Evolutionary conservation across 2,888 invertebrate species (phyloP).

Genomic region (Hylaea fasciaria): DNA sequence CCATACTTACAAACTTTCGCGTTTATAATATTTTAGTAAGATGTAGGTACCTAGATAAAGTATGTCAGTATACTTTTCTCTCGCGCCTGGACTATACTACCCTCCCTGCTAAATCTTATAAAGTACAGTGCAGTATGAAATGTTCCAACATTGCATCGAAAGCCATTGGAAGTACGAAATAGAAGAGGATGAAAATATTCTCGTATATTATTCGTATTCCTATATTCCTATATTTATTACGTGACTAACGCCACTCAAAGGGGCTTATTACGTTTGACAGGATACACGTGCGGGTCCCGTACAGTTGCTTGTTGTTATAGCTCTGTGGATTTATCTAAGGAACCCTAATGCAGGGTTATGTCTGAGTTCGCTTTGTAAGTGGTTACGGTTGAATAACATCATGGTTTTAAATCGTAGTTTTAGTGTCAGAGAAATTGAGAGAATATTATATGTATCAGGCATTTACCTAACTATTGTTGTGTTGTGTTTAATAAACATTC

Average conservation of each 20-base stretch:
- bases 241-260: slow-evolving; percentile 66
- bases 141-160: slow-evolving; percentile 14
- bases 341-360: slow-evolving; percentile 9
- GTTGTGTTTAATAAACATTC: too few species aligned
- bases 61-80: too few species aligned
- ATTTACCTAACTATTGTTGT: too few species aligned
- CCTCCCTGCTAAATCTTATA: too few species aligned
- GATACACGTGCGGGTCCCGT: slow-evolving; percentile 45
- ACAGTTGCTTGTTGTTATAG: slow-evolving; percentile 44
- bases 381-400: background rate
- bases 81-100: too few species aligned
- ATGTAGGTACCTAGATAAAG: too few species aligned
- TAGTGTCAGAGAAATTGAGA: background rate
- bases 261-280: slow-evolving; percentile 63
- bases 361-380: slow-evolving; percentile 4
- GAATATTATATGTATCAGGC: too few species aligned
- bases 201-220: slow-evolving; percentile 46
- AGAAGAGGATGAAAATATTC: slow-evolving; percentile 51
- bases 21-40: too few species aligned
- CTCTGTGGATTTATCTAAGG: slow-evolving; percentile 4
- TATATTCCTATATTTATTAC: slow-evolving; percentile 59
- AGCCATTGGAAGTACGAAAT: slow-evolving; percentile 43
- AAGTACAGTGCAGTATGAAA: slow-evolving; percentile 24
- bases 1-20: too few species aligned
- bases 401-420: slow-evolving; percentile 1